phyloP scores from a whole-genome alignment of 2,113 vertebrate genomes.

The Poecile atricapillus region DNA sequence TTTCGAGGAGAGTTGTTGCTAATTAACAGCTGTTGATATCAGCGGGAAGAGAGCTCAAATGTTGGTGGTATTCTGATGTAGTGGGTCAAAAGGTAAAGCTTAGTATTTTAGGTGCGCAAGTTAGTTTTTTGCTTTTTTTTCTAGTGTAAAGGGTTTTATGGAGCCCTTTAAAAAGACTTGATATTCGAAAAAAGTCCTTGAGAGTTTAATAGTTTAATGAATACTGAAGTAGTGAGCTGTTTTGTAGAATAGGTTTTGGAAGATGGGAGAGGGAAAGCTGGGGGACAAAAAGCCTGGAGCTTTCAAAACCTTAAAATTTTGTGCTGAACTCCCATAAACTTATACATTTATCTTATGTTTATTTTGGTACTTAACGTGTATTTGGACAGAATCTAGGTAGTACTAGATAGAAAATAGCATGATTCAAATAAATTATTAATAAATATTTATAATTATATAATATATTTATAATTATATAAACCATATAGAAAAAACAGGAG shows the following conservation, averaged over 20 bases:
- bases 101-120: neutral
- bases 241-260: neutral
- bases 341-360: neutral
- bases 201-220: neutral
- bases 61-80: neutral
- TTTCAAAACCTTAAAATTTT: neutral
- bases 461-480: neutral
- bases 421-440: neutral
- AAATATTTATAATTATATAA: neutral
- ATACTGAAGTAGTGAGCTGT: neutral
- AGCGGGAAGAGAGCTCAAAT: neutral
- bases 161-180: neutral
- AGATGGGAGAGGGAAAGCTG: neutral
- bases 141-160: neutral
- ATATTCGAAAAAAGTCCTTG: neutral
- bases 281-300: neutral
- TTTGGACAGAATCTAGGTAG: neutral
- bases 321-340: neutral
- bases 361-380: neutral
- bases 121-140: neutral
- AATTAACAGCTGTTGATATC: neutral
- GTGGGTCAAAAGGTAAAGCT: neutral
- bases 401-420: neutral
- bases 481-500: neutral
- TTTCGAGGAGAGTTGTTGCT: neutral